Evolutionary conservation across 2,113 vertebrate species (phyloP).

Genomic region (Cichladusa arquata): DNA sequence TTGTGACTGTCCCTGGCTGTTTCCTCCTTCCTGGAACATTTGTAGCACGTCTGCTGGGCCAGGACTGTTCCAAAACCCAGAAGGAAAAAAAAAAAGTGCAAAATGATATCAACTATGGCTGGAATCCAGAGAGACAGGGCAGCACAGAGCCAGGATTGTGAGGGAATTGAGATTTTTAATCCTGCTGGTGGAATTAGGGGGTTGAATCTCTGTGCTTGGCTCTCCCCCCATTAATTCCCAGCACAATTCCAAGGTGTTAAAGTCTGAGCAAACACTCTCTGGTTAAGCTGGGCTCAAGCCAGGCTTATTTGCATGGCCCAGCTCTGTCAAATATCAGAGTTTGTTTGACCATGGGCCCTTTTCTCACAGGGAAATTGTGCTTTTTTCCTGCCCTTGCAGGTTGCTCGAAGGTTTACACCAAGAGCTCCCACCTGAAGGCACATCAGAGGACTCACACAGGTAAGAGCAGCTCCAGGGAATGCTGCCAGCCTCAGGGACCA

Average conservation of each 20-base stretch:
- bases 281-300: not conserved
- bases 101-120: not conserved
- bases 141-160: not conserved
- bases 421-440: slow-evolving; percentile 93
- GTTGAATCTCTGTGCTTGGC: not conserved
- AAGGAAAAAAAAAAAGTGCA: not conserved
- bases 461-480: slow-evolving; percentile 36
- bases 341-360: not conserved
- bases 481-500: not conserved
- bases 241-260: not conserved
- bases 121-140: not conserved
- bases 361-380: not conserved
- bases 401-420: slow-evolving; percentile 92
- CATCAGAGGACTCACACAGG: slow-evolving; percentile 93
- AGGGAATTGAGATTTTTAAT: not conserved
- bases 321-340: not conserved
- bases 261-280: not conserved
- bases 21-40: slow-evolving; percentile 3
- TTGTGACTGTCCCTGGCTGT: not conserved
- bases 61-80: not conserved
- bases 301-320: not conserved
- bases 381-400: slow-evolving; percentile 68
- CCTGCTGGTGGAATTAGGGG: not conserved
- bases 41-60: not conserved
- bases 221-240: not conserved